A percentile compares a stretch with the other conserved stretches of the same genome.
Evolutionary conservation across 2,113 vertebrate species (phyloP).

Genomic region (Tamias sibiricus): DNA sequence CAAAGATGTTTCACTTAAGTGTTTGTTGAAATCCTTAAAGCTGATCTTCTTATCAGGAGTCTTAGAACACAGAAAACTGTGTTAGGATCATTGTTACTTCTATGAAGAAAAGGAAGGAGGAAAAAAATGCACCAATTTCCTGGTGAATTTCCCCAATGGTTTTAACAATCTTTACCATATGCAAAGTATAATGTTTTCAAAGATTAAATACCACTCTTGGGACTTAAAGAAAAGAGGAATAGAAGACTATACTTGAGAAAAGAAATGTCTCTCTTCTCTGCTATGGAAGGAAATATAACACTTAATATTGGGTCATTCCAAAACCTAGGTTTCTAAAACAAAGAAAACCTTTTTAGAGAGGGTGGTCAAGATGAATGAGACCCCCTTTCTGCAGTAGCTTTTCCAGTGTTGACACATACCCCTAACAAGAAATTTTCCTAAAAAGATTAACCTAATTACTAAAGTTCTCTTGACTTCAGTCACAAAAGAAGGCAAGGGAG

Average conservation of each 20-base stretch:
- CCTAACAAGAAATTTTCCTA: slow-evolving; percentile 49
- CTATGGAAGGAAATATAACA: slow-evolving; percentile 68
- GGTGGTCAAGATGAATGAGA: slow-evolving; percentile 50
- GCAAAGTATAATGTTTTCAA: slow-evolving; percentile 76
- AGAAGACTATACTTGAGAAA: slow-evolving; percentile 47
- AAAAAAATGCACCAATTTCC: slow-evolving; percentile 70
- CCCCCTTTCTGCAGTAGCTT: slow-evolving; percentile 37
- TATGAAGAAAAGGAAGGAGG: slow-evolving; percentile 18
- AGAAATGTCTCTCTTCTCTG: slow-evolving; percentile 61
- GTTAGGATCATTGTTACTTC: slow-evolving; percentile 62
- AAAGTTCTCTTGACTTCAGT: slow-evolving; percentile 70
- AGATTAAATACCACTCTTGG: slow-evolving; percentile 70
- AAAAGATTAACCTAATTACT: slow-evolving; percentile 76
- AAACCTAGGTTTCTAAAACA: slow-evolving; percentile 72
- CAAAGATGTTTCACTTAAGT: not conserved
- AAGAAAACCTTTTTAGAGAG: slow-evolving; percentile 64
- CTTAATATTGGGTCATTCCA: slow-evolving; percentile 71
- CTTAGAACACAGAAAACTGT: slow-evolving; percentile 53
- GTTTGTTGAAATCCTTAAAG: slow-evolving; percentile 46
- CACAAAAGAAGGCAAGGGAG: slow-evolving; percentile 72
- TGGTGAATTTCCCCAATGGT: slow-evolving; percentile 57
- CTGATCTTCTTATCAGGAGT: slow-evolving; percentile 25
- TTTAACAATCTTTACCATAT: slow-evolving; percentile 76
- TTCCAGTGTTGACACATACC: slow-evolving; percentile 45
- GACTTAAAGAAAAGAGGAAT: slow-evolving; percentile 73